Percentiles rank a stretch among this genome's conserved stretches.
These are phyloP conservation scores for Blera fallax DNA, from an alignment of 2,888 invertebrate genomes.

Conservation along the genomic window DNA sequence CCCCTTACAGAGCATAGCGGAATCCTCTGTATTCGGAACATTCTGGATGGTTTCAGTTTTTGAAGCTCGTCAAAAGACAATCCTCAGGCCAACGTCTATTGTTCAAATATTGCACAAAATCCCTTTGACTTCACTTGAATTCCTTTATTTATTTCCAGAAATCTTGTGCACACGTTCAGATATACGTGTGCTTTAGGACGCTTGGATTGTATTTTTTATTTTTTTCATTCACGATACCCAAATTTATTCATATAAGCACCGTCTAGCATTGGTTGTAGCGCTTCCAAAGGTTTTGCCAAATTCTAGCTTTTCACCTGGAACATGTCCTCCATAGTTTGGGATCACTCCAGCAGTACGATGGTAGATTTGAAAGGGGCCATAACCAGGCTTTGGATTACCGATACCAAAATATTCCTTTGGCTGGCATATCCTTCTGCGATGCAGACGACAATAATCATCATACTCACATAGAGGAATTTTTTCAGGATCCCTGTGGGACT, in stretches of 20 bases:
- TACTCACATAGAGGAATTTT: constrained; percentile 88
- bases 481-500: constrained; percentile 83
- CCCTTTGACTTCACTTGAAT: no score
- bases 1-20: no score
- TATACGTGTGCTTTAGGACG: no score
- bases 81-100: no score
- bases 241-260: constrained; percentile 82
- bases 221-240: no score
- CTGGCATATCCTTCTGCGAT: constrained; percentile 88
- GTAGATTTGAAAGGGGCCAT: constrained; percentile 84
- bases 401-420: constrained; percentile 79
- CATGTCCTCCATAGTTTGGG: constrained; percentile 88
- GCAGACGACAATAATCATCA: constrained; percentile 86
- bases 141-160: no score
- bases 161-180: no score
- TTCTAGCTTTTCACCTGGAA: constrained; percentile 87
- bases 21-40: no score
- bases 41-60: no score
- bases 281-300: constrained; percentile 89
- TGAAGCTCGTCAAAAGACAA: no score
- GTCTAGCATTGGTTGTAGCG: constrained; percentile 87
- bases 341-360: constrained; percentile 87
- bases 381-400: constrained; percentile 62
- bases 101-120: no score
- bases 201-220: no score